These are phyloP conservation scores for Meandrina meandrites DNA, from an alignment of 92 coral and sea anemone species.

Conservation along the genomic window DNA sequence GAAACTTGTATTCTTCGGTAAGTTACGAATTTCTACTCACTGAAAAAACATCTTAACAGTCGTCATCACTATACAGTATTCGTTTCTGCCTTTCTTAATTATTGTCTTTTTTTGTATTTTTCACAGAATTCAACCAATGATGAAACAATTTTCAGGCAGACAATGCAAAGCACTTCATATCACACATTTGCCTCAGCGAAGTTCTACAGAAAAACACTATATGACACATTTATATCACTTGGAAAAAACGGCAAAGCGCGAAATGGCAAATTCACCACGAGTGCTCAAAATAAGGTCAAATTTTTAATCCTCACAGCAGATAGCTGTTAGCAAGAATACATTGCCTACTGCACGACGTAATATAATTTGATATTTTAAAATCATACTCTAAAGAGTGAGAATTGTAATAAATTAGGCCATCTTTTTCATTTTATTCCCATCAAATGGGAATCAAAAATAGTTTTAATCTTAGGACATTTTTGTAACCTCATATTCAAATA, in stretches of 20 bases:
- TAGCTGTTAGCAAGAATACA: neutral
- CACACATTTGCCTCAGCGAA: conserved; percentile 51
- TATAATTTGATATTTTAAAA: neutral
- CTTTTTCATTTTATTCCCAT: neutral
- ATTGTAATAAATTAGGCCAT: too few relatives aligned
- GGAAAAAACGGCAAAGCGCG: conserved; percentile 46
- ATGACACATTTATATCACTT: conserved; percentile 53
- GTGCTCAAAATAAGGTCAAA: conserved; percentile 43
- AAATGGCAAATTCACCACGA: conserved; percentile 33
- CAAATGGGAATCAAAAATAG: neutral
- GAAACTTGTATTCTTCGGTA: conserved; percentile 55
- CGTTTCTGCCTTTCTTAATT: neutral
- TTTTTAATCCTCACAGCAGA: conserved; percentile 33
- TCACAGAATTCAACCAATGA: conserved; percentile 32
- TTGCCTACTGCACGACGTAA: neutral
- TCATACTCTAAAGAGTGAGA: neutral
- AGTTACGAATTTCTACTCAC: neutral
- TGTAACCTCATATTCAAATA: neutral
- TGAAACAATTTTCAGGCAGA: conserved; percentile 47
- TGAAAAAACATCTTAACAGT: too few relatives aligned
- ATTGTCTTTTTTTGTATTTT: neutral
- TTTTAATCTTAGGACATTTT: neutral
- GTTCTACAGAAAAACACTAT: conserved; percentile 34
- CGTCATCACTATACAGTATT: too few relatives aligned
- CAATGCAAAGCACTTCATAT: conserved; percentile 33